Evolutionary conservation across 2,113 vertebrate species (phyloP).

Genomic region (Apeltes quadracus): DNA sequence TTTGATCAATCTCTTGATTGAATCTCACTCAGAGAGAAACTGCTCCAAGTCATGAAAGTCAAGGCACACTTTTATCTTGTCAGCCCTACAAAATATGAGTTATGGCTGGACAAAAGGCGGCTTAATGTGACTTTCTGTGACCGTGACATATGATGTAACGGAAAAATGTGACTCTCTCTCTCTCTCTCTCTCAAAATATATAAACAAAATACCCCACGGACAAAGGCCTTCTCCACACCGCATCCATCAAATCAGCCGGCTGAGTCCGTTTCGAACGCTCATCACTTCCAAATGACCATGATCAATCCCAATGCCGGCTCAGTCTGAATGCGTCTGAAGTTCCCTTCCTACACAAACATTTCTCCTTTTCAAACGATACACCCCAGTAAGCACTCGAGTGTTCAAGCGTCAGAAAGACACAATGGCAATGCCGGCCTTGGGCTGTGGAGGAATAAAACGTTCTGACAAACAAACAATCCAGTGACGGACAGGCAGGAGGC

Average conservation of each 20-base stretch:
- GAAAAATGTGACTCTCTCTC: constrained; percentile 58
- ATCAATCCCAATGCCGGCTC: constrained; percentile 62
- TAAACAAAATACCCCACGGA: constrained; percentile 46
- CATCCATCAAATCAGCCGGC: constrained; percentile 67
- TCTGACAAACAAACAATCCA: constrained; percentile 39
- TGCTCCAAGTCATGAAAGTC: constrained; percentile 54
- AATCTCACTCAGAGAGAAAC: constrained; percentile 63
- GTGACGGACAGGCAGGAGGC: constrained; percentile 19
- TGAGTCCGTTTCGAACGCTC: constrained; percentile 62
- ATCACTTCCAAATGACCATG: constrained; percentile 65
- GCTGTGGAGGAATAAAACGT: constrained; percentile 12
- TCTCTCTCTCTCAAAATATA: constrained; percentile 45
- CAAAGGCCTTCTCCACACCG: constrained; percentile 36
- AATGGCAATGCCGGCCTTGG: constrained; percentile 32
- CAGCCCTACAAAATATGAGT: constrained; percentile 62
- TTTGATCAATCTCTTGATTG: constrained; percentile 68
- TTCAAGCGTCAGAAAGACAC: constrained; percentile 31
- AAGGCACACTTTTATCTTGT: constrained; percentile 71
- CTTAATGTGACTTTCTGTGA: constrained; percentile 61
- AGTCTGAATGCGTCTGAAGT: constrained; percentile 51
- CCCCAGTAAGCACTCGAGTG: constrained; percentile 33
- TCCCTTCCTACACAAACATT: constrained; percentile 20
- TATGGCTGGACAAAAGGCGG: constrained; percentile 66
- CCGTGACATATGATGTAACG: constrained; percentile 58
- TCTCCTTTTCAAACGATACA: constrained; percentile 32